phyloP scores from a whole-genome alignment of 2,888 invertebrate genomes.

The Epicampocera succincta region DNA sequence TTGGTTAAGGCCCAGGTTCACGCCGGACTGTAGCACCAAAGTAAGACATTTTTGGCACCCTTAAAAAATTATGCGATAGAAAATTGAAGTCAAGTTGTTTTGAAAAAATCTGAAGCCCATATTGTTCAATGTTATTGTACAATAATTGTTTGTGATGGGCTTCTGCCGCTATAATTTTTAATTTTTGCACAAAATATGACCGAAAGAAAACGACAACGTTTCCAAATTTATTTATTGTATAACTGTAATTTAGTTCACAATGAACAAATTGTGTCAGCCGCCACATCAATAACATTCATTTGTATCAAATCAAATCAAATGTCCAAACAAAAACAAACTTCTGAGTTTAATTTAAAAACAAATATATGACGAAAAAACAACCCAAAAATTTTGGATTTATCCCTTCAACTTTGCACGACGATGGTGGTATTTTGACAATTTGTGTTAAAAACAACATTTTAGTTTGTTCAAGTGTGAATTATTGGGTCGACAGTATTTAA shows the following conservation, averaged over 20 bases:
- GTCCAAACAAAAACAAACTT: slow-evolving; percentile 33
- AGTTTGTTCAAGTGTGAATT: slow-evolving; percentile 31
- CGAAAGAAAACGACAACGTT: slow-evolving; percentile 3
- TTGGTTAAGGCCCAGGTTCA: no score
- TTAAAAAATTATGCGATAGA: no score
- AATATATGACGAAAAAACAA: neutral
- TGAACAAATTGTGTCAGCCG: slow-evolving; percentile 31
- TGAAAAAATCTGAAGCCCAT: no score
- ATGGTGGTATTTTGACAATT: slow-evolving; percentile 20
- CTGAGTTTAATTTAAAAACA: slow-evolving; percentile 22
- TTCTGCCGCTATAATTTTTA: no score
- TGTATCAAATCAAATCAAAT: slow-evolving; percentile 42
- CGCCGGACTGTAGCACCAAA: no score
- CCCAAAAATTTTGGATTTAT: neutral
- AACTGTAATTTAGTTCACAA: slow-evolving; percentile 41
- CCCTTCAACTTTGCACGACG: slow-evolving; percentile 14
- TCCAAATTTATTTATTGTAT: slow-evolving; percentile 31
- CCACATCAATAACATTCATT: slow-evolving; percentile 32
- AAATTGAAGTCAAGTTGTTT: no score
- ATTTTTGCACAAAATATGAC: slow-evolving; percentile 4
- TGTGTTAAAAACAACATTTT: slow-evolving; percentile 20
- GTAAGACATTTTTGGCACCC: no score
- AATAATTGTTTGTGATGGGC: no score
- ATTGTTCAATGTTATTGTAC: no score
- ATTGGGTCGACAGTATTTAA: slow-evolving; percentile 15